Percentiles rank a stretch among this genome's conserved stretches.
These are phyloP conservation scores for Plecotus auritus DNA, from an alignment of 2,113 vertebrate genomes.

Conservation along the genomic window DNA sequence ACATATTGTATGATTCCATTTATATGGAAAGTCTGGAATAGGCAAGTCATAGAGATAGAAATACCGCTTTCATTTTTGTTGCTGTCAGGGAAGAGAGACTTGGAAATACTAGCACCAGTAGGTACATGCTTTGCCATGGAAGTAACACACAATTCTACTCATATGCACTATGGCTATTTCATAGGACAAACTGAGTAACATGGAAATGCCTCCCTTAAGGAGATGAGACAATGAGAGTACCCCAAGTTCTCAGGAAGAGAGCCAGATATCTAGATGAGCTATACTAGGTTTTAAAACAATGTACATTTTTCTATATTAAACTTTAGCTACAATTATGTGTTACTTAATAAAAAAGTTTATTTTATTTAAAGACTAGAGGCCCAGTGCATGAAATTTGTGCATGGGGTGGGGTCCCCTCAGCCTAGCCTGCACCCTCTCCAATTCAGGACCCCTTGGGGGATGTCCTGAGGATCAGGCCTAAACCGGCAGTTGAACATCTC, in stretches of 20 bases:
- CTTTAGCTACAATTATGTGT: not conserved
- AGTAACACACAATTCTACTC: not conserved
- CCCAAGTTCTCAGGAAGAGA: not conserved
- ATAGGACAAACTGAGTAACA: not conserved
- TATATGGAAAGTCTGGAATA: not conserved
- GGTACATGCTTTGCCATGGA: not conserved
- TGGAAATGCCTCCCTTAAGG: not conserved
- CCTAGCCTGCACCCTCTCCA: no score
- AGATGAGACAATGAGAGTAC: fast-evolving
- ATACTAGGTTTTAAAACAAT: not conserved
- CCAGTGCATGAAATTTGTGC: no score
- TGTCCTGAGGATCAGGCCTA: no score
- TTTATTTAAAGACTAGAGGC: not conserved
- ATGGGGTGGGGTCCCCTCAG: no score
- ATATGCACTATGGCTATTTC: not conserved
- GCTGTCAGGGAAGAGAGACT: not conserved
- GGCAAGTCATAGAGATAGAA: not conserved
- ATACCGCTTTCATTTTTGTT: not conserved
- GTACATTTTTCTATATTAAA: not conserved
- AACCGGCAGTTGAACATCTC: no score
- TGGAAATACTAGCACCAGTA: not conserved
- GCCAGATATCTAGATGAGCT: not conserved
- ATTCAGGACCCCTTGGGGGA: no score
- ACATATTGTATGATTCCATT: not conserved
- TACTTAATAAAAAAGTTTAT: not conserved